phyloP scores from a whole-genome alignment of 2,888 invertebrate species.

The Clepsis dumicolana region DNA sequence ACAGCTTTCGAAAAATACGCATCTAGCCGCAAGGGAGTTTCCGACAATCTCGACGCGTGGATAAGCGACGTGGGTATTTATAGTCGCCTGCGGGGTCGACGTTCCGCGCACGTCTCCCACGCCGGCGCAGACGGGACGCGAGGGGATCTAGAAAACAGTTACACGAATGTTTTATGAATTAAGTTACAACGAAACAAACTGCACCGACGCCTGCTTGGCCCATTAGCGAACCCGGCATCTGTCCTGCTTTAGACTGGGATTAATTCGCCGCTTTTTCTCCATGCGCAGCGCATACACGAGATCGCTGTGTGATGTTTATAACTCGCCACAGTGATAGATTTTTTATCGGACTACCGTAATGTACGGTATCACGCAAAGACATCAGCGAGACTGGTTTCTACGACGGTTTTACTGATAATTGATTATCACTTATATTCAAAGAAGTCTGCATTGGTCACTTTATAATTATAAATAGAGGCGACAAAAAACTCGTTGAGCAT shows the following conservation, averaged over 20 bases:
- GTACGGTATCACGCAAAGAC: constrained; percentile 11
- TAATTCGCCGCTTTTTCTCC: constrained; percentile 13
- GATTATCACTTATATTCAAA: constrained; percentile 14
- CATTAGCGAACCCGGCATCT: constrained; percentile 19
- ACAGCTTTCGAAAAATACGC: constrained; percentile 46
- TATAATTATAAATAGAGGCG: constrained; percentile 18
- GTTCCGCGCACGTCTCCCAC: constrained; percentile 78
- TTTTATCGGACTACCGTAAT: constrained; percentile 10
- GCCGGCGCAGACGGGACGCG: constrained; percentile 61
- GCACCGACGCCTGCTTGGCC: constrained; percentile 26
- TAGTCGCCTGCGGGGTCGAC: constrained; percentile 81
- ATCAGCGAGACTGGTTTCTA: constrained; percentile 20
- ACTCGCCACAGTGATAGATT: constrained; percentile 4
- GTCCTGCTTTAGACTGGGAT: constrained; percentile 21
- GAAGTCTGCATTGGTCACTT: not conserved
- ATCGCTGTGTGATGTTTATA: constrained; percentile 6
- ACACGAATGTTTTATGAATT: constrained; percentile 43
- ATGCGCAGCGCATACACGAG: not conserved
- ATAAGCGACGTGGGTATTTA: constrained; percentile 74
- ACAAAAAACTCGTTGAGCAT: constrained; percentile 1
- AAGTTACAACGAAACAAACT: constrained; percentile 41
- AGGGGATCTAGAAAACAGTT: constrained; percentile 65
- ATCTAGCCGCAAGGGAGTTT: constrained; percentile 55
- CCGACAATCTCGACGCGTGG: constrained; percentile 61
- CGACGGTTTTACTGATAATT: constrained; percentile 10